Percentiles rank a stretch among this genome's conserved stretches.
These are phyloP conservation scores for Leucophenga maculata DNA, from an alignment of 2,888 invertebrate genomes.

Conservation along the genomic window DNA sequence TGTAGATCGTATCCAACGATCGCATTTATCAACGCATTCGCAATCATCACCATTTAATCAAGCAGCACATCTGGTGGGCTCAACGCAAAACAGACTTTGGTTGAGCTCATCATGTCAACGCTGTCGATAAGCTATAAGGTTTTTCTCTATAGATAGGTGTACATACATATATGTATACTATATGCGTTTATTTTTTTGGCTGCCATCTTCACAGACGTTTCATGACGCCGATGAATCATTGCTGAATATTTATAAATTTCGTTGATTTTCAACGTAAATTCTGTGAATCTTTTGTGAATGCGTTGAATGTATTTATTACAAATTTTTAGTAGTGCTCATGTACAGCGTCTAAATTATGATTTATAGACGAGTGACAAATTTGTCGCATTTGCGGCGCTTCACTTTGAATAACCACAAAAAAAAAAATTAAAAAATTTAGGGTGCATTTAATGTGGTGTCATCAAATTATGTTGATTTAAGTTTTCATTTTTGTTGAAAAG, in stretches of 20 bases:
- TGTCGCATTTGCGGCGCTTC: slow-evolving; percentile 28
- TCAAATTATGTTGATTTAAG: background rate
- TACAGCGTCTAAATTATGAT: slow-evolving; percentile 38
- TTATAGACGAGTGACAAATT: slow-evolving; percentile 29
- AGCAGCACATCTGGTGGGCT: too few relatives aligned
- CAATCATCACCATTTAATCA: too few relatives aligned
- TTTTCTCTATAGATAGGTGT: background rate
- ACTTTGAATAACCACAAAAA: background rate
- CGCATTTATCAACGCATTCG: too few relatives aligned
- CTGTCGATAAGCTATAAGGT: slow-evolving; percentile 2
- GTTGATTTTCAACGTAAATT: slow-evolving; percentile 40
- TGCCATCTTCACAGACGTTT: background rate
- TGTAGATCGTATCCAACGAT: too few relatives aligned
- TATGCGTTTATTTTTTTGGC: background rate
- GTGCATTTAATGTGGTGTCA: background rate
- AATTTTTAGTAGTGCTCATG: background rate
- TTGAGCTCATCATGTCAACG: slow-evolving; percentile 18
- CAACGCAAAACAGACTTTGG: background rate
- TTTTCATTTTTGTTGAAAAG: background rate
- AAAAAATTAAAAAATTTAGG: too few relatives aligned
- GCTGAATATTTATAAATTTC: slow-evolving; percentile 58
- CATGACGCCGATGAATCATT: slow-evolving; percentile 48
- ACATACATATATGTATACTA: too few relatives aligned
- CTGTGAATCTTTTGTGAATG: slow-evolving; percentile 40
- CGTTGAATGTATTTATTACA: too few relatives aligned